These are phyloP conservation scores for Brachionus asplanchnoidis DNA, from an alignment of 1,140 invertebrate species.

Conservation along the genomic window DNA sequence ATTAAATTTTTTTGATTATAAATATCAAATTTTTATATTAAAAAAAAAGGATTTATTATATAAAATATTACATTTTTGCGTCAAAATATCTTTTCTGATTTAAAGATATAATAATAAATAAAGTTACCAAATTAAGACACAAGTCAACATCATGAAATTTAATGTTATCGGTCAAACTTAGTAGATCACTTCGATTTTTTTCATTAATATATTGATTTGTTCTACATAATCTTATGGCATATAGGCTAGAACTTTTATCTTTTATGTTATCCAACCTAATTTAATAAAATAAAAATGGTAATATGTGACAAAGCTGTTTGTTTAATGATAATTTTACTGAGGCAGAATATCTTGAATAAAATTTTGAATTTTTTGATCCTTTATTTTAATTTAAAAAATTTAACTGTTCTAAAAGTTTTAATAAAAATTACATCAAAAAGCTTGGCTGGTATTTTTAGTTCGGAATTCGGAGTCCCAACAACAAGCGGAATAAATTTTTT, in stretches of 20 bases:
- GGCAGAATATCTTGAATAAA: constrained; percentile 20
- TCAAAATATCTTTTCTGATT: no score
- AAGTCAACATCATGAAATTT: constrained; percentile 41
- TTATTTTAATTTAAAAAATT: not conserved
- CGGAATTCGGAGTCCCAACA: not conserved
- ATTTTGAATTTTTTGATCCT: constrained; percentile 34
- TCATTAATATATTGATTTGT: constrained; percentile 37
- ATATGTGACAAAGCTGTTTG: not conserved
- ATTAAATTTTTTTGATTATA: not conserved
- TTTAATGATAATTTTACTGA: not conserved
- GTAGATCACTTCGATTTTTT: constrained; percentile 7
- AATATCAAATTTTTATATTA: not conserved
- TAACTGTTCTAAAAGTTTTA: not conserved
- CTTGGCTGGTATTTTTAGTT: constrained; percentile 6
- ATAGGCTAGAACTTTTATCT: constrained; percentile 1
- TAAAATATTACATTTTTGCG: no score
- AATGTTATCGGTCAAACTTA: not conserved
- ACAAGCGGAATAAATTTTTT: constrained; percentile 41
- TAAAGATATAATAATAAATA: no score
- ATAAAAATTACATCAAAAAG: constrained; percentile 15
- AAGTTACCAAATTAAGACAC: constrained; percentile 31
- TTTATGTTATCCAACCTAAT: constrained; percentile 12
- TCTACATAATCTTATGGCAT: not conserved
- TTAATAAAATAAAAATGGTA: not conserved
- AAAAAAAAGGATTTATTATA: no score